Evolutionary conservation across 2,888 invertebrate species (phyloP).

Genomic region (Eupithecia pulchellata): DNA sequence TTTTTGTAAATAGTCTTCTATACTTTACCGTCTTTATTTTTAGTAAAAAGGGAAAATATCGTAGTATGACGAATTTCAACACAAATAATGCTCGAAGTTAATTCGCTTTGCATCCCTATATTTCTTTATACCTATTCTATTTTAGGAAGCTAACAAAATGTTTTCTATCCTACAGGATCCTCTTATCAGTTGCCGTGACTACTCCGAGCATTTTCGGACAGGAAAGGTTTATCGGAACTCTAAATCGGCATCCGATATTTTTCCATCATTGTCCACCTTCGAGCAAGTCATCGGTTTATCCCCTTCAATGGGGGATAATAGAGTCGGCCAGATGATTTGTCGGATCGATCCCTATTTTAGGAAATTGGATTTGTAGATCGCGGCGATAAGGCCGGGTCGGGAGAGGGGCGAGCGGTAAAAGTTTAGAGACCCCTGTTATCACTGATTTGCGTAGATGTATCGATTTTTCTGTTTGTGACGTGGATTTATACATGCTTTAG

Average conservation of each 20-base stretch:
- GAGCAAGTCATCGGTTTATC: conserved; percentile 60
- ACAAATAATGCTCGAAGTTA: neutral
- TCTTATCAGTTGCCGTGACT: conserved; percentile 29
- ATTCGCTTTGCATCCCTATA: neutral
- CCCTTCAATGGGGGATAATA: conserved; percentile 55
- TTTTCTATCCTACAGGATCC: conserved; percentile 1
- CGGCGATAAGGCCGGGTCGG: conserved; percentile 70
- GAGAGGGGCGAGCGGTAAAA: conserved; percentile 66
- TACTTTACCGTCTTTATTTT: too few species aligned
- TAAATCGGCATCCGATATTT: conserved; percentile 40
- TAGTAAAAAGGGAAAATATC: neutral
- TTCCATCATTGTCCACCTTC: conserved; percentile 49
- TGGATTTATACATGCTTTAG: conserved; percentile 62
- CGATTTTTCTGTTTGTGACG: conserved; percentile 67
- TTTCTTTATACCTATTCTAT: neutral
- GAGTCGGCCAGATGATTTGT: conserved; percentile 80
- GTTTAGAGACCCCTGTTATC: conserved; percentile 76
- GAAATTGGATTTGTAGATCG: conserved; percentile 86
- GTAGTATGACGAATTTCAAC: neutral
- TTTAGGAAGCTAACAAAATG: conserved; percentile 7
- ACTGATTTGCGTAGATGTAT: conserved; percentile 83
- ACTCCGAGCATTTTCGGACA: conserved; percentile 23
- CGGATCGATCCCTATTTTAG: conserved; percentile 85
- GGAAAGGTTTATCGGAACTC: conserved; percentile 36
- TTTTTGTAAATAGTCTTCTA: neutral